Evolutionary conservation across 2,113 vertebrate species (phyloP).

Genomic region (Megalops atlanticus): DNA sequence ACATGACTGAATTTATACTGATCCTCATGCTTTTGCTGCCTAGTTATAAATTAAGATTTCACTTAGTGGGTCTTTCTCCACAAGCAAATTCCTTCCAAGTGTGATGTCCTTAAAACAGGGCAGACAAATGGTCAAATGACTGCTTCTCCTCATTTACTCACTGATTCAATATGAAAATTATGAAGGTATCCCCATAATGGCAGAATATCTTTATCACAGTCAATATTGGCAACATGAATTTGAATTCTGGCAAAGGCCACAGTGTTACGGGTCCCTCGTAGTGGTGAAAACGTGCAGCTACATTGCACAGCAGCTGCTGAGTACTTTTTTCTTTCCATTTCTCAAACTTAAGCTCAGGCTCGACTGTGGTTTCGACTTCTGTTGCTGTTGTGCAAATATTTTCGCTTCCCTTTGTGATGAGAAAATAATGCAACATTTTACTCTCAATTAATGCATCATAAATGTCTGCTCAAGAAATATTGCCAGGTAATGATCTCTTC

Average conservation of each 20-base stretch:
- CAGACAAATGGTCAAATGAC: not conserved
- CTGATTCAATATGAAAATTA: not conserved
- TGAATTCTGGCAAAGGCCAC: not conserved
- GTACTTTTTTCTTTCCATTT: slow-evolving; percentile 43
- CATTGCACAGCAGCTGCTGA: slow-evolving; percentile 54
- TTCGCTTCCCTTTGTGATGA: slow-evolving; percentile 65
- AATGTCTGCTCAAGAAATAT: too few species aligned
- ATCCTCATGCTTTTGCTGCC: too few species aligned
- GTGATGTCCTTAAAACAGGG: not conserved
- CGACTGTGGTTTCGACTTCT: slow-evolving; percentile 32
- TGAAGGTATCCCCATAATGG: not conserved
- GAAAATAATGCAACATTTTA: too few species aligned
- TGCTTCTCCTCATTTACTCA: not conserved
- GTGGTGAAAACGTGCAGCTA: slow-evolving; percentile 33
- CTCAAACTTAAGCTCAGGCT: slow-evolving; percentile 42
- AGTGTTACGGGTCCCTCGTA: not conserved
- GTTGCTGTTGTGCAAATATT: slow-evolving; percentile 47
- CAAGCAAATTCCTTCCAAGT: not conserved
- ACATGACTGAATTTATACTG: too few species aligned
- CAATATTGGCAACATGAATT: not conserved
- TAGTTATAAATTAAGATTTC: too few species aligned
- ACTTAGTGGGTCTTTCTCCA: too few species aligned
- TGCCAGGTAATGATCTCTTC: too few species aligned
- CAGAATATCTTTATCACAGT: not conserved
- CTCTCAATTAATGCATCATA: too few species aligned